Evolutionary conservation across 2,888 invertebrate genomes (phyloP).

Genomic region (Malthinus flaveolus): DNA sequence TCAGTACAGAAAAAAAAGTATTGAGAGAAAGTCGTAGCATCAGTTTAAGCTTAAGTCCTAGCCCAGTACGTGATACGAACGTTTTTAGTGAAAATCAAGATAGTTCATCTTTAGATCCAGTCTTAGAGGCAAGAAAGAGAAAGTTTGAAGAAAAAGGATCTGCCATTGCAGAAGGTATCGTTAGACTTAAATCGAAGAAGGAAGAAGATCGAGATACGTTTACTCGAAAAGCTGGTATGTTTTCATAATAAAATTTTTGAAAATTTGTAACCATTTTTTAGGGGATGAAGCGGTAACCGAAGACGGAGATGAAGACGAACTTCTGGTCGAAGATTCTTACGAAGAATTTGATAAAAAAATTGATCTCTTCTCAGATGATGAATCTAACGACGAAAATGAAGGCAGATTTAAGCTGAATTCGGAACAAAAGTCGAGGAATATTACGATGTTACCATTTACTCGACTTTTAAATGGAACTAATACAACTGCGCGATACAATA

Average conservation of each 20-base stretch:
- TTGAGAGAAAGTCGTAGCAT: conserved; percentile 24
- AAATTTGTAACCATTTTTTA: neutral
- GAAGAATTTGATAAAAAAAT: conserved; percentile 43
- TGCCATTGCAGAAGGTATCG: conserved; percentile 56
- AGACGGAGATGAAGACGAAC: conserved; percentile 36
- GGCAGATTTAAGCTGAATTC: conserved; percentile 48
- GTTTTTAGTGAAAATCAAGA: conserved; percentile 5
- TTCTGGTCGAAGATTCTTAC: conserved; percentile 37
- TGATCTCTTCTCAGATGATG: conserved; percentile 52
- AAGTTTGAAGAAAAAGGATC: conserved; percentile 59
- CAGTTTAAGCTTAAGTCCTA: conserved; percentile 33
- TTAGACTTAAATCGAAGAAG: conserved; percentile 51
- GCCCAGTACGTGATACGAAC: conserved; percentile 21
- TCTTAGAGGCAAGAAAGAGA: conserved; percentile 57
- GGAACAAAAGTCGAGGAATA: conserved; percentile 16
- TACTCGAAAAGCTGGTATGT: conserved; percentile 5
- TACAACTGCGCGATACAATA: conserved; percentile 13
- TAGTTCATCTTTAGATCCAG: conserved; percentile 48
- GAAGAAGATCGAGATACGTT: conserved; percentile 18
- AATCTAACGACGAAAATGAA: conserved; percentile 52
- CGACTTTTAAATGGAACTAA: conserved; percentile 28
- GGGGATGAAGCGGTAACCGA: conserved; percentile 3
- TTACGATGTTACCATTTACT: conserved; percentile 30
- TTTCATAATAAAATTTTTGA: neutral
- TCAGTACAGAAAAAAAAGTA: conserved; percentile 8